Evolutionary conservation across 2,888 invertebrate species (phyloP), one percentile per base, ranked within the genome.

Genomic region (Sarcophaga variegata): DNA sequence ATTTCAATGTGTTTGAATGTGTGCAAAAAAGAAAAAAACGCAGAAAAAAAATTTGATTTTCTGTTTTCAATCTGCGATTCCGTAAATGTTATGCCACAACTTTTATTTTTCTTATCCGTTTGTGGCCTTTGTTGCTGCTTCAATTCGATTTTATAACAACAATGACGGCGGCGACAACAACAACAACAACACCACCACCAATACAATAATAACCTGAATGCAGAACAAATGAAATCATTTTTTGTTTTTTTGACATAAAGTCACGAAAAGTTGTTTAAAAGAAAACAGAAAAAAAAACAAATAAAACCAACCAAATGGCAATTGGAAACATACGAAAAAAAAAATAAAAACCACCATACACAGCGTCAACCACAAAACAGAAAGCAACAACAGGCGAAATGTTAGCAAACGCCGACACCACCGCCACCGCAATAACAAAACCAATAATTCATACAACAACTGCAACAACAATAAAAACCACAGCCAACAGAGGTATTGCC

Each of bases 221-320:
- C 78, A 85, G 85, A 85, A 82, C 78, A 82, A 78, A 85, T 75
- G 74, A 81, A 81, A 81, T 81, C 54, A 81, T 79, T 82, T 81
- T 83, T 71, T 83, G 83, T 75, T 85, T 54, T 81, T 83, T 71
- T 83, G 86, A 74, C 86, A 76, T 66, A 83, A 81, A 86, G 83
- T 86, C 86, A 86, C 86, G 86, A 86, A 83, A 79, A 54, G 67
- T 83, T 81, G 75, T 82, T 66, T 54, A 75, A 82, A 79, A 72
- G 71, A 14, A 49, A 79, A 69, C 20, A 17, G 70, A 70, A 2
- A 47, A 47, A 6, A 67, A 45, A 67, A 14, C 45, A 63, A 67
- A 22, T 22, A 22, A 22, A 78, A 83, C 60, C 78, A 72, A 72
- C 76, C 76, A 82, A 49, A 82, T 64, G 22, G 76, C 47, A 59